Base-by-base conservation (phyloP, 37 sponge, comb jelly and placozoan species). In the Ephydatia muelleri region DNA sequence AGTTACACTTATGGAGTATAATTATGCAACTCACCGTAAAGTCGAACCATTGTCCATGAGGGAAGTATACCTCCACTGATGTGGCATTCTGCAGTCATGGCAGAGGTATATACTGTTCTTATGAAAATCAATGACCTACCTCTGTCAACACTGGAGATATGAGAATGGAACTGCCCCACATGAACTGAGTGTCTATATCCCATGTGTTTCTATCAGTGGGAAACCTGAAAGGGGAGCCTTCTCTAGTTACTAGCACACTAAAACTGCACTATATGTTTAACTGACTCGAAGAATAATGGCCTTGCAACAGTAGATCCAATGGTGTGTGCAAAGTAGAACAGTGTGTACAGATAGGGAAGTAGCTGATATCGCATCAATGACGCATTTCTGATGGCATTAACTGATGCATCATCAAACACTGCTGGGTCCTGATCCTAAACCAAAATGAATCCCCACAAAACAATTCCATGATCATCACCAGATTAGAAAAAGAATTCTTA, bases 271-370 rank as follows among this genome's bases (percentile, higher is more conserved):
- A 43, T 43, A 43, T 43, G 3, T 9, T 3, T 43, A 3, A 43
- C 92, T 80, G 27, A 92, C 89, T 91, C 92, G 73, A 91, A 91
- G 75, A 90, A 86, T 23, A 93, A 85, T 12, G 96, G 91, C 37
- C 93, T 82, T 1, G 84, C 84, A 2, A 96, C 93, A 38, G 91
- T 93, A 38, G 80, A 28, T 27, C 93, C 91, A 38, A 79, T 82
- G 21, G 35, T 29, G 85, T 93, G 93, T 13, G 96, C 89, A 22
- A 67, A 65, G 77, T 93, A 85, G 89, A 96, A 96, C 31, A 92
- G 84, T 23, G 96, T 96, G 87, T 96, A 96, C 75, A 90, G 86
- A 70, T 81, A 96, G n/a, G 96, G 96, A 2, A 93, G 89, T 27
- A 96, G 86, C n/a, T 38, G 29, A 72, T 93, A 93, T 28, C 96